Evolutionary conservation across 2,888 invertebrate species (phyloP).

Genomic region (Tetrapedia diversipes): DNA sequence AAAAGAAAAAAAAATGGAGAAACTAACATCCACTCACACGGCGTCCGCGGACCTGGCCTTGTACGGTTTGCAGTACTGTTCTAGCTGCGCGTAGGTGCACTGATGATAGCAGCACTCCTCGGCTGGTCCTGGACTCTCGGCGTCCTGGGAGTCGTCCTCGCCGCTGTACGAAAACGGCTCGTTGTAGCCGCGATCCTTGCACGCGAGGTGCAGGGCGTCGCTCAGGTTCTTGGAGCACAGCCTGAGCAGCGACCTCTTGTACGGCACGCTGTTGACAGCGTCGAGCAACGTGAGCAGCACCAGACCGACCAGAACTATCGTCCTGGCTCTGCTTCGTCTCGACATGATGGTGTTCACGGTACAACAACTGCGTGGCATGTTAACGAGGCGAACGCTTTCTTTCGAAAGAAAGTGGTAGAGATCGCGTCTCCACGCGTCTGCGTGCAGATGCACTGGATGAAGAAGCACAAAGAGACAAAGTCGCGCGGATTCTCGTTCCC

Average conservation of each 20-base stretch:
- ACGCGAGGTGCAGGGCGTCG: conserved; percentile 77
- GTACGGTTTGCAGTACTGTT: conserved; percentile 77
- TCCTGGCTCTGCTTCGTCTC: conserved; percentile 17
- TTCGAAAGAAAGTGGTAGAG: no score
- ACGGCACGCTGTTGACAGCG: conserved; percentile 47
- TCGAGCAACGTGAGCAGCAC: conserved; percentile 58
- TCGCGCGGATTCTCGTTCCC: background rate
- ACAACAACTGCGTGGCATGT: conserved; percentile 26
- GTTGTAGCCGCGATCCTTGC: conserved; percentile 77
- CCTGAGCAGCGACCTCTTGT: conserved; percentile 61
- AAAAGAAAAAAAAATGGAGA: conserved; percentile 48
- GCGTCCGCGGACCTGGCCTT: conserved; percentile 53
- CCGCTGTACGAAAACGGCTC: conserved; percentile 74
- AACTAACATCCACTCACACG: conserved; percentile 75
- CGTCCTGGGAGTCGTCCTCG: conserved; percentile 64
- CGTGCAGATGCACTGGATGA: no score
- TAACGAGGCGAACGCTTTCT: no score
- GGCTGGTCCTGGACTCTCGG: conserved; percentile 74
- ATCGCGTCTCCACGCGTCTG: no score
- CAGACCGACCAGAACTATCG: conserved; percentile 49
- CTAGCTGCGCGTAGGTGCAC: conserved; percentile 75
- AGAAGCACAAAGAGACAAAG: no score
- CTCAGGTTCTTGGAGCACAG: conserved; percentile 78
- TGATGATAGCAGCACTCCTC: conserved; percentile 79
- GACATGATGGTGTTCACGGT: background rate